Percentiles rank a stretch among this genome's conserved stretches.
These are phyloP conservation scores for Candidula unifasciata DNA, from an alignment of 2,888 invertebrate species.

Conservation along the genomic window DNA sequence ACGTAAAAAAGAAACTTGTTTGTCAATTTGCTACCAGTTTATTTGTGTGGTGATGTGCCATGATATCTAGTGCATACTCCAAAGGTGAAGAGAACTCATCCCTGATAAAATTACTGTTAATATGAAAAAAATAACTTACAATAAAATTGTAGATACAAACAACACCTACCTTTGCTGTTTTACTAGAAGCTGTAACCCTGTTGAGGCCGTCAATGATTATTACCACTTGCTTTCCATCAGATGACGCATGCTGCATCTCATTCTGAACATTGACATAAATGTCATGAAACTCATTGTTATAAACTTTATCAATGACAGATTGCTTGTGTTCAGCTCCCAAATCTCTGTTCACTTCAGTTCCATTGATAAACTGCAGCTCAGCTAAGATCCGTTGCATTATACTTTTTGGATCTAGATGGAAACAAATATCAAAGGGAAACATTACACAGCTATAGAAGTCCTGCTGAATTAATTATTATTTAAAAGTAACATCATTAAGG, in stretches of 20 bases:
- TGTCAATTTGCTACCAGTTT: too few species aligned
- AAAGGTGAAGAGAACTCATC: too few species aligned
- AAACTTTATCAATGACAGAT: constrained; percentile 34
- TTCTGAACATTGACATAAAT: constrained; percentile 46
- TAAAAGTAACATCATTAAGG: too few species aligned
- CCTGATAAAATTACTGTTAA: too few species aligned
- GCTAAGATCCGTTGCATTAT: constrained; percentile 57
- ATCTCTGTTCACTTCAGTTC: constrained; percentile 24
- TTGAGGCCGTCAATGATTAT: constrained; percentile 52
- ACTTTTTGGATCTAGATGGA: constrained; percentile 56
- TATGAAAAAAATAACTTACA: neutral
- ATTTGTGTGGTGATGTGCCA: too few species aligned
- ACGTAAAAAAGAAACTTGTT: too few species aligned
- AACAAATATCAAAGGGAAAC: neutral
- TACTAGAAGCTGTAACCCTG: constrained; percentile 38
- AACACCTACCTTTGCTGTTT: constrained; percentile 52
- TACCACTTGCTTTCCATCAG: constrained; percentile 32
- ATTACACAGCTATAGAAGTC: neutral
- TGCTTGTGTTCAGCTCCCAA: neutral
- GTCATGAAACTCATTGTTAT: constrained; percentile 38
- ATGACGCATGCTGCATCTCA: constrained; percentile 32
- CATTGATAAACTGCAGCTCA: constrained; percentile 55
- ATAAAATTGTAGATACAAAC: neutral
- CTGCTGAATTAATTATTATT: neutral
- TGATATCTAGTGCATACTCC: too few species aligned